phyloP scores from a whole-genome alignment of 2,888 invertebrate genomes.

The Empis stercorea region DNA sequence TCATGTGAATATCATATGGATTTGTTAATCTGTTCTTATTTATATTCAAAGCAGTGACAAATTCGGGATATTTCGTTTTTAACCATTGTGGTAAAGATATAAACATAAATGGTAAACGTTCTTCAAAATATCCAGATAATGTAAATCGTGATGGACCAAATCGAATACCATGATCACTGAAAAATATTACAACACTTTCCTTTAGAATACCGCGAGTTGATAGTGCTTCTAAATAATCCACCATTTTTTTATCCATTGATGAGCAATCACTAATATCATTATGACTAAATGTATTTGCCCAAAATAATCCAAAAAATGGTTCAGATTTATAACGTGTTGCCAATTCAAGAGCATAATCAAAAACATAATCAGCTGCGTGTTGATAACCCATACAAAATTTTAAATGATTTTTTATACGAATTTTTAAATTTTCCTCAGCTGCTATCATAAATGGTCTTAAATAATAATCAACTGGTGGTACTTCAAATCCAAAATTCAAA shows the following conservation, averaged over 20 bases:
- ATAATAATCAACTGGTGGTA: slow-evolving; percentile 71
- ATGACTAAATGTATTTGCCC: slow-evolving; percentile 67
- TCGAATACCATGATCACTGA: slow-evolving; percentile 69
- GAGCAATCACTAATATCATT: slow-evolving; percentile 53
- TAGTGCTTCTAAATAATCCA: slow-evolving; percentile 45
- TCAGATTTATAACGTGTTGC: slow-evolving; percentile 45
- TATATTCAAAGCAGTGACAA: slow-evolving; percentile 41
- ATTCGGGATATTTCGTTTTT: slow-evolving; percentile 40
- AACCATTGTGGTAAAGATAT: slow-evolving; percentile 53
- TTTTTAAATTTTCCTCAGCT: slow-evolving; percentile 44
- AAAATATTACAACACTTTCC: slow-evolving; percentile 54
- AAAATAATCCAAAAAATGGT: slow-evolving; percentile 62
- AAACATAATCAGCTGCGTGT: slow-evolving; percentile 52
- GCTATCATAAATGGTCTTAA: slow-evolving; percentile 59
- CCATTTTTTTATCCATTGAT: slow-evolving; percentile 49
- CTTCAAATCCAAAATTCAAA: slow-evolving; percentile 55
- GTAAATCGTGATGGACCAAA: slow-evolving; percentile 59
- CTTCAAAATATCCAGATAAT: slow-evolving; percentile 65
- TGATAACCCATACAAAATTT: slow-evolving; percentile 49
- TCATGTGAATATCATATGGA: slow-evolving; percentile 64
- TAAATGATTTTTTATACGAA: slow-evolving; percentile 39
- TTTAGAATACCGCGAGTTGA: slow-evolving; percentile 46
- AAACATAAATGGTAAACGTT: slow-evolving; percentile 60
- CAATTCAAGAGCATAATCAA: slow-evolving; percentile 56
- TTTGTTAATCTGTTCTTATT: slow-evolving; percentile 57